phyloP scores from a whole-genome alignment of 2,797 vertebrate species.

The Gouania willdenowi region DNA sequence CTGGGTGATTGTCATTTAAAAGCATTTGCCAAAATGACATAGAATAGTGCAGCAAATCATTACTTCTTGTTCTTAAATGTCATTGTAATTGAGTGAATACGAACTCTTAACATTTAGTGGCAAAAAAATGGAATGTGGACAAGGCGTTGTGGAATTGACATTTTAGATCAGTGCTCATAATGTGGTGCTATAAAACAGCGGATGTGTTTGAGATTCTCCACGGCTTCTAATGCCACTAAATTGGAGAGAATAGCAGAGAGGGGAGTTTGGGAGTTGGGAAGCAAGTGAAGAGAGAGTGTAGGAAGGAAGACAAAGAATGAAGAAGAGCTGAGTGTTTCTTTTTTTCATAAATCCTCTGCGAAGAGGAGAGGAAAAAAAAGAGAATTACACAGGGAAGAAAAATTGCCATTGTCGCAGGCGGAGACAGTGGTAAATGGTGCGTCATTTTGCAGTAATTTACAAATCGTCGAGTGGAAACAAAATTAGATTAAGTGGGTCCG shows the following conservation, averaged over 20 bases:
- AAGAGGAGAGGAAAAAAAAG: conserved; percentile 45
- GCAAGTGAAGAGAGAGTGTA: conserved; percentile 30
- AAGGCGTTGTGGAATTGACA: conserved; percentile 73
- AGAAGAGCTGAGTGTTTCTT: conserved; percentile 27
- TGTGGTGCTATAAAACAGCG: conserved; percentile 68
- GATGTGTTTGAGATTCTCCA: conserved; percentile 60
- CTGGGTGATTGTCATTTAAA: conserved; percentile 47
- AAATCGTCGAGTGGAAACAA: conserved; percentile 81
- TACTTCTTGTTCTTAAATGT: conserved; percentile 64
- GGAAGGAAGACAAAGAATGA: background rate
- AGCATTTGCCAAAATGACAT: conserved; percentile 47
- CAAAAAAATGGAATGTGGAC: conserved; percentile 66
- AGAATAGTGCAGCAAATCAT: conserved; percentile 41
- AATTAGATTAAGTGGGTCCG: conserved; percentile 82
- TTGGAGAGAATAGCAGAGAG: conserved; percentile 51
- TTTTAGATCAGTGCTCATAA: conserved; percentile 73
- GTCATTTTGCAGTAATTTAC: conserved; percentile 82
- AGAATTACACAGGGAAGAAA: conserved; percentile 73
- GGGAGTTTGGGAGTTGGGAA: conserved; percentile 51
- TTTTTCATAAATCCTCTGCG: conserved; percentile 37
- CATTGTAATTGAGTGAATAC: conserved; percentile 57
- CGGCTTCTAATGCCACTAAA: conserved; percentile 53
- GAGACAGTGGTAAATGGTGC: conserved; percentile 79
- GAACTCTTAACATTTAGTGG: conserved; percentile 71
- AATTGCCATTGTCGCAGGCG: conserved; percentile 71